A percentile compares a stretch with the other conserved stretches of the same genome.
These are phyloP conservation scores for Uria aalge DNA, from an alignment of 2,113 vertebrate species.

Conservation along the genomic window DNA sequence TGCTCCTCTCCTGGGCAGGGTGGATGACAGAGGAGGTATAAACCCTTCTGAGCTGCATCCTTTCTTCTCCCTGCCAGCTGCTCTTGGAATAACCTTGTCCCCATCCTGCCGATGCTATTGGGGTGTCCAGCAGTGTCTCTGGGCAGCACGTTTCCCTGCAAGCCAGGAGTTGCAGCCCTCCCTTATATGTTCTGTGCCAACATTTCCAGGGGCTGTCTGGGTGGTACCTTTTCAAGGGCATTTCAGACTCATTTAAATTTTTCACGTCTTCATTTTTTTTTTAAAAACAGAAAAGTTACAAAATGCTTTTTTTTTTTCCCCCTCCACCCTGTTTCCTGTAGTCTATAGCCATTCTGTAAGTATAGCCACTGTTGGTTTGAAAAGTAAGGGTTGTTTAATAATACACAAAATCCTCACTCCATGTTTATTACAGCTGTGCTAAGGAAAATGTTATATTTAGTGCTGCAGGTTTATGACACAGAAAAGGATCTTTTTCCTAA, in stretches of 20 bases:
- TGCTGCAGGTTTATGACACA: not conserved
- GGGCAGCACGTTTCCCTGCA: not conserved
- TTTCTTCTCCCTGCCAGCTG: not conserved
- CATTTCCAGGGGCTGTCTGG: not conserved
- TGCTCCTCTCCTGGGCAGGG: not conserved
- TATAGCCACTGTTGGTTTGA: not conserved
- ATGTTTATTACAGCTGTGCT: not conserved
- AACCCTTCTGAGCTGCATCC: not conserved
- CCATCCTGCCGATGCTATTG: not conserved
- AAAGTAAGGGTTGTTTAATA: not conserved
- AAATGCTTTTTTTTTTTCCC: not conserved
- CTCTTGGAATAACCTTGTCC: not conserved
- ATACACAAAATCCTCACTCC: not conserved
- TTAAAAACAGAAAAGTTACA: not conserved
- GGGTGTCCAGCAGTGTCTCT: not conserved
- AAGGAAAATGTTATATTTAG: not conserved
- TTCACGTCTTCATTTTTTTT: not conserved
- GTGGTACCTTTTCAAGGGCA: not conserved
- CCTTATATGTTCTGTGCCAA: not conserved
- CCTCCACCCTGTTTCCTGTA: not conserved
- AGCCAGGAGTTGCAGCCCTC: not conserved
- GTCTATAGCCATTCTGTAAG: not conserved
- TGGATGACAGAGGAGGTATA: not conserved
- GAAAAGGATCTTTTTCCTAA: not conserved
- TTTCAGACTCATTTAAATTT: not conserved